Evolutionary conservation across 2,888 invertebrate genomes (phyloP), one percentile per base, ranked within the genome.

Genomic region (Nomada ferruginata): DNA sequence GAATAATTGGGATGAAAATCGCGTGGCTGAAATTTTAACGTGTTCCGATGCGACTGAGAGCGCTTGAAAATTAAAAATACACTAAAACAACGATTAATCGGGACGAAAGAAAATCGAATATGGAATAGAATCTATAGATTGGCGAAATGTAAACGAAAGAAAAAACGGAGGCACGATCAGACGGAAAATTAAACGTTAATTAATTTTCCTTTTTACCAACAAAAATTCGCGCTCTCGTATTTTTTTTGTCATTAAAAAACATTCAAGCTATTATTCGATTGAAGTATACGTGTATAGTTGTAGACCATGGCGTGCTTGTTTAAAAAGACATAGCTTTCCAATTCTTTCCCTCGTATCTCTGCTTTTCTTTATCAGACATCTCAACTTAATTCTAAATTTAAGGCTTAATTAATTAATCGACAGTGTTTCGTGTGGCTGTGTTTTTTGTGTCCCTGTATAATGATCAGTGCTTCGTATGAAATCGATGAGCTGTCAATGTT

Each of bases 381-480:
- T 83, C 63, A 81, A 85, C 86, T 88, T 88, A 88, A 87, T 83
- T 64, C 88, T 88, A 88, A 86, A 86, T 88, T 79, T 88, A 88
- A 88, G 88, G 88, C 88, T 88, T 88, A 88, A 78, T 84, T 87
- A 87, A 83, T 88, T 88, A 87, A 88, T 88, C 87, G 87, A 88
- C 87, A 76, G 85, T 86, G 87, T 87, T 87, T 85, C 80, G 81
- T 87, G 86, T 85, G 76, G 73, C 66, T 85, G 83, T 85, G 86
- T 83, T 82, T 74, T 57, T 70, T 83, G 77, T 87, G 83, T 87
- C 86, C 76, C 80, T 83, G 73, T 83, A 76, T 76, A 76, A 74
- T 77, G 74, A 75, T 82, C 64, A 65, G 57, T 77, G 79, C 79
- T 82, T 79, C 71, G 64, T 76, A 87, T 71, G 82, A 83, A 83